A percentile compares a stretch with the other conserved stretches of the same genome.
These are phyloP conservation scores for Acronicta aceris DNA, from an alignment of 2,888 invertebrate genomes.

Conservation along the genomic window DNA sequence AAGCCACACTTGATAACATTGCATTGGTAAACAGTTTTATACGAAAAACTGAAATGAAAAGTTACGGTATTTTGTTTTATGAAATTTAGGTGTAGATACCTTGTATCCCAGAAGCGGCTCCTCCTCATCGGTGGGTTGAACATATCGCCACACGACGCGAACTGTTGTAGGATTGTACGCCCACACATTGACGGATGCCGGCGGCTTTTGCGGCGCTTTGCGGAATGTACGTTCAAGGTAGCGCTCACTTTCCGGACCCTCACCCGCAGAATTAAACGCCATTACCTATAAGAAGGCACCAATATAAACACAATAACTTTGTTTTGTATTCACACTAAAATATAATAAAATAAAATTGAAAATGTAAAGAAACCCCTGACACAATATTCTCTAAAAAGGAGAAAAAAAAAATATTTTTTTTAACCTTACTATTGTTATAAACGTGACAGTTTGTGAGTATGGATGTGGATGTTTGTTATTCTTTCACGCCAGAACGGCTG, in stretches of 20 bases:
- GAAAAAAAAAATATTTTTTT: no score
- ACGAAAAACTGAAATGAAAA: no score
- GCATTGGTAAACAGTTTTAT: no score
- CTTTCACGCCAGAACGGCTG: no score
- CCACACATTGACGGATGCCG: conserved; percentile 96
- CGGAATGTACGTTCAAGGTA: conserved; percentile 96
- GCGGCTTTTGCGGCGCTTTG: conserved; percentile 98
- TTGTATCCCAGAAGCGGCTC: conserved; percentile 98
- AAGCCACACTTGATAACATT: neutral
- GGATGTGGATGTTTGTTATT: no score
- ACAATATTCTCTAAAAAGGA: no score
- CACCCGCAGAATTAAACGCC: conserved; percentile 98
- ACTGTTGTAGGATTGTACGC: conserved; percentile 96
- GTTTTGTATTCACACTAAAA: no score
- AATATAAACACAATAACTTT: neutral
- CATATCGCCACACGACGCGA: conserved; percentile 97
- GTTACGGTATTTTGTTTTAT: no score
- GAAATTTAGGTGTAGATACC: conserved; percentile 78
- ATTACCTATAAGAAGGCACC: conserved; percentile 89
- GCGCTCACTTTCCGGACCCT: conserved; percentile 98
- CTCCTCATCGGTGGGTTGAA: conserved; percentile 96
- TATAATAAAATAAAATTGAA: no score
- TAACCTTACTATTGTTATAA: no score
- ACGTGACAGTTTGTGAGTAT: no score
- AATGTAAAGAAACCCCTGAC: no score